Base-by-base conservation (phyloP, 1,140 invertebrate genomes). In the Trichomalopsis sarcophagae region DNA sequence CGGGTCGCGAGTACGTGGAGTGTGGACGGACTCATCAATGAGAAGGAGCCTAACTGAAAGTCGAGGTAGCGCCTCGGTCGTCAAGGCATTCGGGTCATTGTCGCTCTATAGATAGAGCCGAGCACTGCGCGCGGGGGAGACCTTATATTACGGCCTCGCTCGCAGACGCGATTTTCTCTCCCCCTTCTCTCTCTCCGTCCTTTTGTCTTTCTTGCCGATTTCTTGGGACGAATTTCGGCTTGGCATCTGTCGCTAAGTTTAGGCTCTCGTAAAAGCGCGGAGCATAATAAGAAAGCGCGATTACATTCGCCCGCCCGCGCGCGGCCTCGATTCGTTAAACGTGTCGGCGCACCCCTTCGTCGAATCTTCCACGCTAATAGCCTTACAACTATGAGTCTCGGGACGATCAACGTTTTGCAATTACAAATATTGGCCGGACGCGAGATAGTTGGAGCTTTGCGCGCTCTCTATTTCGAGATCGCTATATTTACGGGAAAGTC, bases 51-150 rank as follows among this genome's bases (percentile, higher is more conserved):
- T 33, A 84, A 77, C 33, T 36, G 76, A 87, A 81, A 85, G 73
- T 69, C 81, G 78, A 81, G 77, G 83, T 80, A 84, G 81, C 76
- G 66, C 86, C 82, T 84, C 84, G 84, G 82, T 84, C 87, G 84
- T 84, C 88, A 87, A 90, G 85, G 88, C 90, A 92, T 92, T 88
- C 90, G 89, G 92, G 91, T 92, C 92, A 92, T 92, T 92, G 91
- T 92, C 92, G 89, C 87, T 88, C 90, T 92, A 91, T 91, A 91
- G 88, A 90, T 91, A 90, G 87, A 89, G 86, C 83, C 74, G 74
- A 33, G 73, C 33, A 55, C 21, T 68, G 9, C 13, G 23, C 33
- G 33, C 40, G 66, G 6, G 76, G 82, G 71, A 88, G 86, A 87
- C 87, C 77, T 87, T 87, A 86, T 87, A 86, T 83, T 83, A 84